Base-by-base conservation (phyloP, 2,797 vertebrate genomes). In the Leptoclinus maculatus region DNA sequence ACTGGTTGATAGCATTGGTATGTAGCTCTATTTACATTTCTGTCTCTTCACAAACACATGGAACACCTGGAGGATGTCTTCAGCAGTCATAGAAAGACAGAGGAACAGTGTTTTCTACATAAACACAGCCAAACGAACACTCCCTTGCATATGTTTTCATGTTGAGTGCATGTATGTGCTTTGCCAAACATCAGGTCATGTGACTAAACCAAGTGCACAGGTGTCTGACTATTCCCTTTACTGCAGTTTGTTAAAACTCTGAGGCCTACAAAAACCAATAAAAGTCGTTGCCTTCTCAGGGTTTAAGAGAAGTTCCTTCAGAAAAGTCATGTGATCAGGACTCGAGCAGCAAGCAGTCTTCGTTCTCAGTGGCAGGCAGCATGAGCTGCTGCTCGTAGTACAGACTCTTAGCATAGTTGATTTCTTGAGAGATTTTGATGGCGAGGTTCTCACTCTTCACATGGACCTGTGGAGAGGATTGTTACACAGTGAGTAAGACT, bases 381-480 rank as follows among this genome's bases (percentile, higher is more conserved):
- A 98, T 99, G 1, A 99, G 97, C 86, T 99, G 98, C 88, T 99
- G 98, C 78, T 99, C 98, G 0, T 98, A 99, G 91, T 98, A 99
- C 79, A 99, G 96, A 91, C 98, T 99, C 94, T 99, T 99, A 90
- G 98, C 98, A 67, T 99, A 99, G 96, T 99, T 99, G 87, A 99
- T 96, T 94, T 99, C 97, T 92, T 99, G 98, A 51, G 97, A 99
- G 59, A 99, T 95, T 90, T 97, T 98, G 66, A 97, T 86, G 3
- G 98, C 98, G 0, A 99, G 96, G 77, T 88, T 95, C 94, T 99
- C 98, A 0, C 89, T 97, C 74, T 96, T 97, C 87, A 99, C 97
- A 0, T 98, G 97, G 65, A 99, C 98, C 98, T 99, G 89, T 11
- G 39, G 49, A 83, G 34, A 58, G 2, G 45, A 68, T 17, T 0